Percentiles rank a stretch among this genome's conserved stretches.
Evolutionary conservation across 1,140 invertebrate genomes (phyloP).

Genomic region (Trypoxylus dichotomus): DNA sequence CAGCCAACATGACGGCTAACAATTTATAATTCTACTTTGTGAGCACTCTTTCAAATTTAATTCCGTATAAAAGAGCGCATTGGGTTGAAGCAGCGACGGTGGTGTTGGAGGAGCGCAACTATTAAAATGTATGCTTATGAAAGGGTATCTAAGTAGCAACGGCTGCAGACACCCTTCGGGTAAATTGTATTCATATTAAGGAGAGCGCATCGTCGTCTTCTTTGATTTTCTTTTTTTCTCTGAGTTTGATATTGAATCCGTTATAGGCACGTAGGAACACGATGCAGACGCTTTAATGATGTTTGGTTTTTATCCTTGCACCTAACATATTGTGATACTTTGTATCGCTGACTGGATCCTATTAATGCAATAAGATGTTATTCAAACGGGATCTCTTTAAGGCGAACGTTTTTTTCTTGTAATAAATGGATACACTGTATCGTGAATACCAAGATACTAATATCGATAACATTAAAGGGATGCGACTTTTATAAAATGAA

Average conservation of each 20-base stretch:
- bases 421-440: background rate
- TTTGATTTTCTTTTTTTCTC: constrained; percentile 12
- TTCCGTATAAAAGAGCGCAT: constrained; percentile 11
- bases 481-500: background rate
- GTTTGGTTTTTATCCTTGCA: constrained; percentile 17
- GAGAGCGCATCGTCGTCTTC: constrained; percentile 5
- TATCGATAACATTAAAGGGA: background rate
- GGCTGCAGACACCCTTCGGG: constrained; percentile 19
- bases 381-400: background rate
- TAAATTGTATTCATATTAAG: constrained; percentile 21
- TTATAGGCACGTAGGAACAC: constrained; percentile 16
- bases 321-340: constrained; percentile 9
- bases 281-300: constrained; percentile 13
- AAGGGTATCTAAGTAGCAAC: constrained; percentile 15
- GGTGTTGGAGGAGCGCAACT: background rate
- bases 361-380: constrained; percentile 1
- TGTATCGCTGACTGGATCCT: constrained; percentile 9
- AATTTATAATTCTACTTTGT: constrained; percentile 19
- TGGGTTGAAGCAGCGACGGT: background rate
- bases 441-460: background rate
- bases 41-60: constrained; percentile 18
- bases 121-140: constrained; percentile 11
- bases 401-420: background rate
- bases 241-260: constrained; percentile 4
- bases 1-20: background rate